A percentile compares a stretch with the other conserved stretches of the same genome.
Conservation (phyloP, 2,888 invertebrate genomes). For the Drosophila fungiperda region DNA sequence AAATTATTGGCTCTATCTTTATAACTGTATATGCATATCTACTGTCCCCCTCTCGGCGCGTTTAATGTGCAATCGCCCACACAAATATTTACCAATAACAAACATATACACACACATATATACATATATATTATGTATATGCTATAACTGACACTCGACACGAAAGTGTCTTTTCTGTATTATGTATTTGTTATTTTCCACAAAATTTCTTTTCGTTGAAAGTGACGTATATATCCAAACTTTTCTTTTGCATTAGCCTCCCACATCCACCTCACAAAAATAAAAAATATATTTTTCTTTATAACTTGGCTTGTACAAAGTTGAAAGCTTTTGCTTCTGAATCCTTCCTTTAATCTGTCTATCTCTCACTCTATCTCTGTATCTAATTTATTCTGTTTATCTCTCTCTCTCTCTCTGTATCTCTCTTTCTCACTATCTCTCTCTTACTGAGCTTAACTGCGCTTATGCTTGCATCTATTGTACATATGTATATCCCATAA, state of each 20-base stretch:
- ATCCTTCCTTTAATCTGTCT: slow-evolving; percentile 1
- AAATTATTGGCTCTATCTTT: slow-evolving; percentile 53
- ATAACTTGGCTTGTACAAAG: slow-evolving; percentile 5
- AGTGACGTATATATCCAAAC: slow-evolving; percentile 2
- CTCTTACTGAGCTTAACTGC: slow-evolving; percentile 36
- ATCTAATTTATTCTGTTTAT: slow-evolving; percentile 11
- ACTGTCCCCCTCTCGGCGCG: slow-evolving; percentile 21
- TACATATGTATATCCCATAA: slow-evolving; percentile 34
- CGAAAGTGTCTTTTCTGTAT: slow-evolving; percentile 9
- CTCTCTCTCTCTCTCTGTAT: slow-evolving; percentile 15
- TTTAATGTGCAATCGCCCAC: slow-evolving; percentile 53
- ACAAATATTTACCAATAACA: slow-evolving; percentile 10
- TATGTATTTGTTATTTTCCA: slow-evolving; percentile 16
- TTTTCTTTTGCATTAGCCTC: slow-evolving; percentile 1
- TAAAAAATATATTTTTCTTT: neutral
- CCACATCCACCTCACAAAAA: neutral
- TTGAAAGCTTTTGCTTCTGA: slow-evolving; percentile 17
- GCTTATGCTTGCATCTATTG: slow-evolving; percentile 49
- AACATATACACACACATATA: slow-evolving; percentile 14
- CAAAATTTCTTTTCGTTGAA: slow-evolving; percentile 31
- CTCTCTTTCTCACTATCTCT: slow-evolving; percentile 10
- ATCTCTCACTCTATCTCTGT: slow-evolving; percentile 10
- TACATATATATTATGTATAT: slow-evolving; percentile 3
- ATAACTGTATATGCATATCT: slow-evolving; percentile 32
- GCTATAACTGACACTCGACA: slow-evolving; percentile 9